phyloP scores from a whole-genome alignment of 2,113 vertebrate species.

The Holacanthus passer region DNA sequence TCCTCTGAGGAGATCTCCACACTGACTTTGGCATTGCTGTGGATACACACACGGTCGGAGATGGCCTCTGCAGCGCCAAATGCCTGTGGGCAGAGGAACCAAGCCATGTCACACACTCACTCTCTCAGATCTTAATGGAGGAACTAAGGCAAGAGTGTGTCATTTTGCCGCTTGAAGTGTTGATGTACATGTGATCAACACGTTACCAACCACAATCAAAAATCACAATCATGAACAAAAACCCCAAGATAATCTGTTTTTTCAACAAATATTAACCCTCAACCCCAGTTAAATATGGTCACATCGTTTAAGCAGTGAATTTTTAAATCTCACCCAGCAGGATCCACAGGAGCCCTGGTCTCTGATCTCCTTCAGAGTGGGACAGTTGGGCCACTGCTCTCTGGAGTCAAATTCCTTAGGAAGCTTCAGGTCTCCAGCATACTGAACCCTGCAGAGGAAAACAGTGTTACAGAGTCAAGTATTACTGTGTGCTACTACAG shows the following conservation, averaged over 20 bases:
- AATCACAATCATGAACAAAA: not conserved
- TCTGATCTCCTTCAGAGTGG: conserved; percentile 93
- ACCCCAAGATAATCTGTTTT: not conserved
- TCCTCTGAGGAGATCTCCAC: conserved; percentile 95
- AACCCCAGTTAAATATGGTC: not conserved
- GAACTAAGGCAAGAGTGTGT: not conserved
- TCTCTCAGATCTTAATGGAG: not conserved
- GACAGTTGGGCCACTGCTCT: conserved; percentile 93
- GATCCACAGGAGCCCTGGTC: conserved; percentile 99
- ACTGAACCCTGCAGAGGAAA: conserved; percentile 83
- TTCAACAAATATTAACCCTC: not conserved
- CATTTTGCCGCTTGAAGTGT: not conserved
- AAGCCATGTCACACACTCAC: not conserved
- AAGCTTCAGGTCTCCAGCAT: conserved; percentile 82
- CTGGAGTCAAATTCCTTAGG: conserved; percentile 90
- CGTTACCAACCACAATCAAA: not conserved
- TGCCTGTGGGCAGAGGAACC: conserved; percentile 80
- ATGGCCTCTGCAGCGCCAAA: conserved; percentile 95
- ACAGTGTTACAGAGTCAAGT: not conserved
- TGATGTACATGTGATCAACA: not conserved
- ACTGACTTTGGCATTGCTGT: conserved; percentile 87
- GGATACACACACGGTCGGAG: conserved; percentile 93
- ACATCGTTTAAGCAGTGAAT: not conserved
- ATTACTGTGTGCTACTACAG: not conserved
- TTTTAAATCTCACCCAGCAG: conserved; percentile 90